Base-by-base conservation (phyloP, 2,888 invertebrate species). In the Ommatoiulus sabulosus region DNA sequence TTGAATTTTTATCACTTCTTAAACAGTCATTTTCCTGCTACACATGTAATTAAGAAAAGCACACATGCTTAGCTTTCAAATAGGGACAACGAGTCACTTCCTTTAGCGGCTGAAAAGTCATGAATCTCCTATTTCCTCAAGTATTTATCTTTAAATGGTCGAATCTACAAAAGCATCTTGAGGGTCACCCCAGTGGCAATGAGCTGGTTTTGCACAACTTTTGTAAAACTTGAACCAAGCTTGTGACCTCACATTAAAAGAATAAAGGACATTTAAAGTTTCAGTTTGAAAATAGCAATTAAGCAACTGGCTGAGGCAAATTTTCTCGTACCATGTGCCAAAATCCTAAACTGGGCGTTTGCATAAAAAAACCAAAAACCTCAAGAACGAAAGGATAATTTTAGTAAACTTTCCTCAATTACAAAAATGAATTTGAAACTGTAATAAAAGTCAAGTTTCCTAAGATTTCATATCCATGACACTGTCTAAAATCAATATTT, bases 361-460 rank as follows among this genome's bases (percentile, higher is more conserved):
- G 17, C 20, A 87, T 87, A 57, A 87, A 48, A 10, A 44, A 72
- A 84, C 72, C 43, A 24, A 63, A 87, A 88, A 48, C 35, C 35
- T 35, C 89, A 90, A 88, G 90, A 90, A 87, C 88, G 89, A 90
- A 89, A 85, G 72, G 72, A 87, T 43, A 24, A 44, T 20, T 84
- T 24, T 87, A 20, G 4, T 57, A 87, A 84, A 44, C 15, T 46
- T 88, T 72, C 72, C 72, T 72, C 24, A 6, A 72, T 72, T 72
- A 2, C 20, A 72, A 72, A 52, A 12, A 12, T 17, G 12, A 48
- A 10, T 48, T 48, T 48, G 48, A 52, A 52, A 52, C 52, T 52
- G 52, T 52, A 12, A 52, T 52, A 52, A 52, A 52, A 52, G 17
- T 35, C 0, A 35, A 35, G 35, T 35, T 35, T 35, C 35, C 35